Percentiles rank a stretch among this genome's conserved stretches.
These are phyloP conservation scores for Pseudopleuronectes americanus DNA, from an alignment of 2,797 vertebrate genomes.

Conservation along the genomic window DNA sequence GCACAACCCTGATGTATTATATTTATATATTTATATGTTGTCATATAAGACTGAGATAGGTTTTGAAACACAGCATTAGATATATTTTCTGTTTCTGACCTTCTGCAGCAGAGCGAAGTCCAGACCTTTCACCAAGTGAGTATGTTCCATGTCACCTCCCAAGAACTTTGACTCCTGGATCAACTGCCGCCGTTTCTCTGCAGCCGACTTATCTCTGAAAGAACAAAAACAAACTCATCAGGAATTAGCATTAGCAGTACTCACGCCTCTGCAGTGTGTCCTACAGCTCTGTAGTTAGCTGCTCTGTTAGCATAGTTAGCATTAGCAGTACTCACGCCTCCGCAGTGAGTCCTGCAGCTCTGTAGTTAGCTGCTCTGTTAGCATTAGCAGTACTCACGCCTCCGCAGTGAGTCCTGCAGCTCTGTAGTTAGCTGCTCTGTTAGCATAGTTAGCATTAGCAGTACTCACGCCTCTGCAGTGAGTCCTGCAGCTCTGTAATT, in stretches of 20 bases:
- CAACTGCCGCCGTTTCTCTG: conserved; percentile 95
- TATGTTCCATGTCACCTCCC: conserved; percentile 99
- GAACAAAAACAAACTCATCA: not conserved
- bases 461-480: too few relatives aligned
- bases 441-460: conserved; percentile 77
- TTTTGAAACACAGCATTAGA: too few relatives aligned
- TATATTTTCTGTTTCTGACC: conserved; percentile 73
- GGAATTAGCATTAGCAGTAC: conserved; percentile 37
- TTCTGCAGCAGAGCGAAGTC: conserved; percentile 98
- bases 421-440: too few relatives aligned
- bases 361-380: conserved; percentile 85
- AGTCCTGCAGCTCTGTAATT: conserved; percentile 88
- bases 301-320: conserved; percentile 65
- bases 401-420: too few relatives aligned
- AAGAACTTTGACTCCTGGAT: conserved; percentile 99
- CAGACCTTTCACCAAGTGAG: conserved; percentile 99
- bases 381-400: conserved; percentile 61
- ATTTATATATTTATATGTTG: too few relatives aligned
- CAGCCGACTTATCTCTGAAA: conserved; percentile 95
- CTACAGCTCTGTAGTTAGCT: conserved; percentile 88
- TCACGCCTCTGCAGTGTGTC: conserved; percentile 96
- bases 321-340: conserved; percentile 87
- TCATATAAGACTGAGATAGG: too few relatives aligned
- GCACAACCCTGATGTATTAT: not conserved
- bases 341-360: conserved; percentile 91